Base-by-base conservation (phyloP, 2,113 vertebrate species). In the Myotis lucifugus region DNA sequence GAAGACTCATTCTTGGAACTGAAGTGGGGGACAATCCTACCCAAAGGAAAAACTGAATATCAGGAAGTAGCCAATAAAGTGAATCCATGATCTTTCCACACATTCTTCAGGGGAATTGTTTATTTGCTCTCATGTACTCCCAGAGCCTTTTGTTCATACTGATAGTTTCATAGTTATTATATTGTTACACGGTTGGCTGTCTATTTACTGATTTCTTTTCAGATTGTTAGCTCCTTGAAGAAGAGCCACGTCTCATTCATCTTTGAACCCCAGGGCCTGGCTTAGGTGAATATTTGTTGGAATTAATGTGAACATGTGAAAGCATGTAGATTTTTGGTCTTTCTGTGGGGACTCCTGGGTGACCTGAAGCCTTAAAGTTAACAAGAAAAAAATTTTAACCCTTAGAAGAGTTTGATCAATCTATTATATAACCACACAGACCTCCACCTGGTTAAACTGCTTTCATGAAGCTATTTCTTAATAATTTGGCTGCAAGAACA, bases 401-500 rank as follows among this genome's bases (percentile, higher is more conserved):
- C 13, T 95, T 79, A 29, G 21, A 56, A 66, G 59, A 72, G 18
- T 50, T 92, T 76, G 70, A 59, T 12, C 23, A 34, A 32, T n/a
- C 10, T 77, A 14, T 54, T 79, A 56, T 27, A 12, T 40, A 50
- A 90, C 29, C 56, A 59, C 5, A 42, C 23, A 50, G 12, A 76
- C 46, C 19, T 9, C 59, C 17, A 73, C 32, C 23, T 91, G 37
- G 5, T 86, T 42, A 64, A 90, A 85, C 6, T 84, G 56, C 25
- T 56, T 88, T 82, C 78, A 50, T 78, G 25, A 86, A 93, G n/a
- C 9, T 81, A 42, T 94, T 87, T 56, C 82, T 91, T 84, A 91
- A 73, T 82, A 56, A 82, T 23, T 34, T 78, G 78, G 54, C 64
- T 91, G 6, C 2, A 78, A 69, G 64, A 66, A 67, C 3, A 61